Base-by-base conservation (phyloP, 1,140 invertebrate genomes). In the Dendrolimus punctatus region DNA sequence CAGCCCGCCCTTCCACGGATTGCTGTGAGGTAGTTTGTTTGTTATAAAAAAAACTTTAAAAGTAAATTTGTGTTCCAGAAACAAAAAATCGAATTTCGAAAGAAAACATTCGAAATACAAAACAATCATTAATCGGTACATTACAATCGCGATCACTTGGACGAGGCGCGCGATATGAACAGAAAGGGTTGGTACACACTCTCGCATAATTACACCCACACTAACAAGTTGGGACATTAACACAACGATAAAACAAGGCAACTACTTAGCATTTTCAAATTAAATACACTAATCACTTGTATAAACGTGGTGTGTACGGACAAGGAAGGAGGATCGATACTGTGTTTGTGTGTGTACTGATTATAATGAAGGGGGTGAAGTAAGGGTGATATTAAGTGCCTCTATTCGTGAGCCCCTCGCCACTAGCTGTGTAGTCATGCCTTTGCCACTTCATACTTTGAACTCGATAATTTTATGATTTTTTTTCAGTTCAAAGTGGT, bases 261-360 rank as follows among this genome's bases (percentile, higher is more conserved):
- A 85, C 82, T 85, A 84, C 82, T 85, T 85, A 85, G 80, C 82
- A 83, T 85, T 85, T 85, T 85, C 80, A 82, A 85, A 85, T 85
- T 85, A 85, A 85, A 85, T 80, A 84, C 82, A 85, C 79, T 85
- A 85, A 85, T 84, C 80, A 85, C 79, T 77, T 77, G 74, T 81
- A 80, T 80, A 80, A 79, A 76, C 76, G 73, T 64, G 63, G 42
- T 52, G 71, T 68, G 69, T 75, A 79, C 68, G 64, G 59, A 76
- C 61, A 79, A 51, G 52, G 46, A 36, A 50, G 37, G 54, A 53
- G 60, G 80, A 80, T 82, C 80, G 77, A 80, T 82, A 82, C 58
- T 77, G 66, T 72, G 61, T 73, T 58, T 82, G 82, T 83, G 76
- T 73, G 80, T 48, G 81, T 76, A 72, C 70, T 80, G 75, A 81